Evolutionary conservation across 2,888 invertebrate genomes (phyloP), one percentile per base, ranked within the genome.

Genomic region (Pterobdella sp.): DNA sequence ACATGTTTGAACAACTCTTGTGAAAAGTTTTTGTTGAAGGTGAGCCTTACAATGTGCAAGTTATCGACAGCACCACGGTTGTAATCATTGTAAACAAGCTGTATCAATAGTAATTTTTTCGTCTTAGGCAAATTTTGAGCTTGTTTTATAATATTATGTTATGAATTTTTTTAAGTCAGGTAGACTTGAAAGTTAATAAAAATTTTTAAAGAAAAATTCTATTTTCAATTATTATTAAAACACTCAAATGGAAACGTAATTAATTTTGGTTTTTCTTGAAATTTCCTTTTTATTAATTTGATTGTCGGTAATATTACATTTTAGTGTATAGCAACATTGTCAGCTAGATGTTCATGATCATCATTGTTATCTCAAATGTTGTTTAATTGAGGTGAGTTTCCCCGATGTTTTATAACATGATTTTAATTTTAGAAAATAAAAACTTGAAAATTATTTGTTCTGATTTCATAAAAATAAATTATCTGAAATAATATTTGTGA

Each of bases 371-470:
- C 26, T 22, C n/a, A 3, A 26, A 56, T n/a, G n/a, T 56, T n/a
- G 26, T n/a, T 18, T 56, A 18, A 56, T 56, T 56, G 60, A 56
- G 26, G n/a, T 56, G n/a, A 56, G 60, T 56, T 56, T 56, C 60
- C 60, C 60, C 60, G 60, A 56, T 56, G 60, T 56, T 56, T 56
- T 56, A 18, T 18, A 56, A 18, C 18, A 7, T 56, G 7, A 56
- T 18, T 56, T 56, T 56, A 56, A 4, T 56, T 56, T 56, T 56
- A 56, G 60, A 56, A 56, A 56, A 56, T 56, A 56, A 56, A 56
- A 56, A 22, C 26, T 56, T 22, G 26, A 56, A 56, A 56, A 14
- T 26, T n/a, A 18, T 42, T 56, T 56, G 4, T 18, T 56, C 26
- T 56, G 18, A 26, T 3, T 18, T 56, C 60, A 56, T 26, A 42